phyloP scores from a whole-genome alignment of 2,888 invertebrate genomes.

The Tricholauxania praeusta region DNA sequence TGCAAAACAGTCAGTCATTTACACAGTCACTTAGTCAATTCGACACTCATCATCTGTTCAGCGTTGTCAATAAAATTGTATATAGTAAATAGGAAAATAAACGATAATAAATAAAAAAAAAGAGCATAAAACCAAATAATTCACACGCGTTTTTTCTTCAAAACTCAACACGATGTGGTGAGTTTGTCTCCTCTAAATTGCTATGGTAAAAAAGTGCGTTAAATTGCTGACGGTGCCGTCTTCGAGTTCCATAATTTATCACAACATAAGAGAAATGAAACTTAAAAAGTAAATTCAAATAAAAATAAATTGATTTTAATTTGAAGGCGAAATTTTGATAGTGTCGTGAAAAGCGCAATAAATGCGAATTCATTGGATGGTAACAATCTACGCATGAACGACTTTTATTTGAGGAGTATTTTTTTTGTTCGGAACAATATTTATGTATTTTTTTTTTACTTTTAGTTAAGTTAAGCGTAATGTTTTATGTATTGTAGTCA shows the following conservation, averaged over 20 bases:
- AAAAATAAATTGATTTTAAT: conserved; percentile 13
- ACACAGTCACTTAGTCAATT: too few species aligned
- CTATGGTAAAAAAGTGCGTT: too few species aligned
- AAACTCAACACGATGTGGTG: too few species aligned
- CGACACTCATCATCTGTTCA: too few species aligned
- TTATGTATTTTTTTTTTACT: neutral
- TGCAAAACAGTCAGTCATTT: conserved; percentile 1
- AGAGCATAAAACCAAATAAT: too few species aligned
- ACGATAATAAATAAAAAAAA: too few species aligned
- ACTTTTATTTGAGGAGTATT: neutral
- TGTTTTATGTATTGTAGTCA: too few species aligned
- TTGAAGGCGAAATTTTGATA: neutral
- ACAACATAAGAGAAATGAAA: neutral
- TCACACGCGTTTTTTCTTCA: too few species aligned
- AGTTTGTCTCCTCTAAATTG: too few species aligned
- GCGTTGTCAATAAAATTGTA: too few species aligned
- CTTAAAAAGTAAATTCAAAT: neutral
- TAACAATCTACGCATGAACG: neutral
- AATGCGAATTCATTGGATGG: neutral
- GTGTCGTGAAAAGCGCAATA: neutral
- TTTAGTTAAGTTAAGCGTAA: neutral
- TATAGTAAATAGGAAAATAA: too few species aligned
- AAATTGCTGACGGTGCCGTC: too few species aligned
- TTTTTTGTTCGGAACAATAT: neutral
- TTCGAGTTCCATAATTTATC: neutral